Evolutionary conservation across 2,113 vertebrate species (phyloP), one percentile per base, ranked within the genome.

Genomic region (Lasiurus cinereus): DNA sequence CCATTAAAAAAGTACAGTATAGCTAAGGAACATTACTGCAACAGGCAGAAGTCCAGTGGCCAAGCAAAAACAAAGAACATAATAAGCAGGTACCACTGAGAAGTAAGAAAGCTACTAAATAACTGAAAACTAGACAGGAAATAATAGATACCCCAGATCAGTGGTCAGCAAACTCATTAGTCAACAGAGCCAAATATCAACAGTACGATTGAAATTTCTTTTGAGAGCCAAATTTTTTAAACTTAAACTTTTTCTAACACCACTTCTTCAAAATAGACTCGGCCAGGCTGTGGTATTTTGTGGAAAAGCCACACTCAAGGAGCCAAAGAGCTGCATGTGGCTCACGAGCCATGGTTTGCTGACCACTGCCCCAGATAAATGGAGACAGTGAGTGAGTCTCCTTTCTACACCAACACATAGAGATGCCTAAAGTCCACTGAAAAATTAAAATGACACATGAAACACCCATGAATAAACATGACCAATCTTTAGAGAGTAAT

Each of bases 391-490:
- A 73, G 21, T 24, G 21, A 69, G 78, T 72, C 50, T 67, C 19
- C 77, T 76, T 77, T 80, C 87, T 70, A 24, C 21, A 36, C 8
- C n/a, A 36, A 29, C 39, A 74, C 66, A 8, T 18, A 90, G 52
- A 76, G 27, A 29, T 52, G 46, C 76, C 31, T 72, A 11, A 92
- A 16, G 22, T 76, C 50, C 54, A 19, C 16, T 52, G 48, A 33
- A 83, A 56, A 93, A 66, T 77, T 59, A 72, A 86, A 94, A 66
- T 50, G 82, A 78, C 66, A 77, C 14, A 3, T n/a, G 13, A 31
- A 15, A 29, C 48, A n/a, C 43, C 59, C 19, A 14, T 94, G 84
- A 46, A 10, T 74, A 46, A 52, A 36, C n/a, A 39, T 54, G 70
- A 67, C n/a, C 62, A 4, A 64, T 43, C 64, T 83, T 94, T 59